Base-by-base conservation (phyloP, 2,797 vertebrate species). In the Lagocephalus sceleratus region DNA sequence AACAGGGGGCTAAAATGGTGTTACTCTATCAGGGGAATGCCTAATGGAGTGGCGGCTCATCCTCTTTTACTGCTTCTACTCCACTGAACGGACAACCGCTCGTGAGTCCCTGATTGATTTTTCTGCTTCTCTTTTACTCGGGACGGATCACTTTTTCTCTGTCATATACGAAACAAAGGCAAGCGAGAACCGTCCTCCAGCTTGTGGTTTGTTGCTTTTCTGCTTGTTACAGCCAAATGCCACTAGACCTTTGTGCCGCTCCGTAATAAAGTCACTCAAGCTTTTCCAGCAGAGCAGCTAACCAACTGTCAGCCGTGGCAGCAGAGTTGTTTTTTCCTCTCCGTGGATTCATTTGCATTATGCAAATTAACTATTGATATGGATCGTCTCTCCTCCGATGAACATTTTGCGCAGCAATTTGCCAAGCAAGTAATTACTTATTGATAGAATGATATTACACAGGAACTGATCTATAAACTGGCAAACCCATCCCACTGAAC, bases 371-470 rank as follows among this genome's bases (percentile, higher is more conserved):
- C 66, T 64, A 72, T 71, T 68, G 83, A 88, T 87, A 81, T 82
- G 75, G 76, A 86, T 87, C 82, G 75, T 78, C 72, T 75, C 60
- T 70, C 61, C 78, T 70, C 76, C 63, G 60, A 72, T 83, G 81
- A 85, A 79, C 82, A 85, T 85, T 85, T 79, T 70, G 63, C 71
- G 71, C 70, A 72, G 78, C 72, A 82, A 87, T 86, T 85, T 88
- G 71, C 78, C 69, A 71, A 68, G 80, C 79, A 75, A 78, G 83
- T 90, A 88, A 91, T 92, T 88, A 85, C 82, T 88, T 91, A 89
- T 90, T 87, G 89, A 90, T 83, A 85, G 65, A 83, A 76, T 75
- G 68, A 86, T 83, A 83, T 87, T 78, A 85, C 66, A 63, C 71
- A 78, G 76, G 77, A 89, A 88, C 87, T 85, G 81, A 83, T 72